Base-by-base conservation (phyloP, 2,888 invertebrate genomes). In the Eupithecia exiguata region DNA sequence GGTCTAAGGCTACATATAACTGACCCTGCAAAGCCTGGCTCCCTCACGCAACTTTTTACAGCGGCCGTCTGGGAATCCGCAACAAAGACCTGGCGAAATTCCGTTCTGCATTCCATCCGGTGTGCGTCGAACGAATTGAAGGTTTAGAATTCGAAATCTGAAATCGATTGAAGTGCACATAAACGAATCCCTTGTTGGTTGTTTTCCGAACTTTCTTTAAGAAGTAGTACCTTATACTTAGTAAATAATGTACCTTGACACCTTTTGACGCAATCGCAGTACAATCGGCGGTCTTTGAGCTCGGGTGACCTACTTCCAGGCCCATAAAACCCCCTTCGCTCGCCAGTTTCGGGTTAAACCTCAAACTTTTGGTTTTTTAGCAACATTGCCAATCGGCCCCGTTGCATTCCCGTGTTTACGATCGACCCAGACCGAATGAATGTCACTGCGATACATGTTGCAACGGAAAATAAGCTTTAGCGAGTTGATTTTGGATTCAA, bases 41-140 rank as follows among this genome's bases (percentile, higher is more conserved):
- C 66, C 66, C 38, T 43, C 21, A n/a, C 89, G 91, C 18, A 10
- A 38, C 92, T 94, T 94, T 94, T 94, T 94, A 89, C 91, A 83
- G 88, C 89, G 90, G 89, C 88, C 89, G 94, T 94, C 94, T 94
- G 94, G 91, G 94, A 94, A 94, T 94, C 94, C 87, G 88, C 88
- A 89, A 91, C 93, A 92, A 93, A 93, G 94, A 89, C 85, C 87
- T 84, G 84, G 84, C 89, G 86, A 89, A 89, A 93, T 93, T 92
- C 93, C 92, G 90, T 88, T 92, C 92, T 91, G 92, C 92, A 93
- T 94, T 93, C 93, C 91, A 82, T 84, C 80, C 79, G 89, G 88
- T 89, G 88, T 87, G 87, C 86, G 88, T 21, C 66, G 66, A 66
- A 66, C 40, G 36, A 65, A 65, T 30, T 35, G 62, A 35, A 85